phyloP scores from a whole-genome alignment of 2,888 invertebrate species.

The Drosophila bunnanda region DNA sequence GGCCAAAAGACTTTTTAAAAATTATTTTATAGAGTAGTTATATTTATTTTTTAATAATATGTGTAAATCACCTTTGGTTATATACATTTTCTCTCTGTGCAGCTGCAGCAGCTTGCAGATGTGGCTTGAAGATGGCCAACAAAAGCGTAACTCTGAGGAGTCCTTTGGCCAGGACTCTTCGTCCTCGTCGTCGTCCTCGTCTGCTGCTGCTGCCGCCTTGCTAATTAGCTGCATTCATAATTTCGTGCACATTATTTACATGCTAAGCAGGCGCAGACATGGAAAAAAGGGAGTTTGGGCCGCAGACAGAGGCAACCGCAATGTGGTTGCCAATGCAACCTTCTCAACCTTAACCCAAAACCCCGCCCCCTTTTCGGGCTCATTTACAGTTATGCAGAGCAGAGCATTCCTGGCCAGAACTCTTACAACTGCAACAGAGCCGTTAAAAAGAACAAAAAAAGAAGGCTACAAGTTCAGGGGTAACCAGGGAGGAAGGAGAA shows the following conservation, averaged over 20 bases:
- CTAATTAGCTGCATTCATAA: constrained; percentile 82
- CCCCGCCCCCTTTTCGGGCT: constrained; percentile 34
- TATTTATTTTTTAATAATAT: too few species aligned
- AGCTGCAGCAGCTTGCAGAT: constrained; percentile 49
- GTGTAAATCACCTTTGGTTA: too few species aligned
- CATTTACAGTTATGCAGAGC: constrained; percentile 71
- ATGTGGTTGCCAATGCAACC: constrained; percentile 36
- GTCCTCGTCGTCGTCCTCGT: constrained; percentile 11
- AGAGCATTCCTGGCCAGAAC: constrained; percentile 49
- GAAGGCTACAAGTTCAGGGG: constrained; percentile 16
- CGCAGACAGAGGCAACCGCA: constrained; percentile 42
- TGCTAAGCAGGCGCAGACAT: constrained; percentile 63
- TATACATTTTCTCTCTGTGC: constrained; percentile 6
- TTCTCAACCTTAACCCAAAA: constrained; percentile 38
- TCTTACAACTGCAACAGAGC: constrained; percentile 63
- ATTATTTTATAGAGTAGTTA: too few species aligned
- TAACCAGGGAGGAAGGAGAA: not conserved
- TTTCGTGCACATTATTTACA: constrained; percentile 78
- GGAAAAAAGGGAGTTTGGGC: constrained; percentile 14
- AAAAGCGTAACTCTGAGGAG: constrained; percentile 13
- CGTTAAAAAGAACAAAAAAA: constrained; percentile 35
- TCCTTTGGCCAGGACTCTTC: constrained; percentile 23
- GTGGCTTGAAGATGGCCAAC: constrained; percentile 29
- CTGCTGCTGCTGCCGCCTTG: constrained; percentile 38
- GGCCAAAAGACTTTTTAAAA: not conserved